Evolutionary conservation across 2,797 vertebrate species (phyloP).

Genomic region (Carcharodon carcharias): DNA sequence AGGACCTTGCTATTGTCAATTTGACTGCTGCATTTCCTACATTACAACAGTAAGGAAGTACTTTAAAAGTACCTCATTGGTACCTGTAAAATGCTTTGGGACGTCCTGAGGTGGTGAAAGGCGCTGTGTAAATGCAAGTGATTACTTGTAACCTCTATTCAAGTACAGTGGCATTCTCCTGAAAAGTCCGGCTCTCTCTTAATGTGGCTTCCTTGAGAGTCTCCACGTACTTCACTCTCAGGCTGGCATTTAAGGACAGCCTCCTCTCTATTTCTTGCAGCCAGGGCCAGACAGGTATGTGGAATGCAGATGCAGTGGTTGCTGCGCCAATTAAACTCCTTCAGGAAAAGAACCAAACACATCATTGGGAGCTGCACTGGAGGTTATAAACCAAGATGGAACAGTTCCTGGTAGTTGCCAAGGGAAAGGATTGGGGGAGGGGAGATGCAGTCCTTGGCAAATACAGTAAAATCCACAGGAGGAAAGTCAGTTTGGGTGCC

Average conservation of each 20-base stretch:
- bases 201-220: not conserved
- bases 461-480: not conserved
- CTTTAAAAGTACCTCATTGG: not conserved
- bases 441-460: not conserved
- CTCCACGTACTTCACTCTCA: not conserved
- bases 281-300: not conserved
- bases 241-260: not conserved
- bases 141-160: not conserved
- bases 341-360: not conserved
- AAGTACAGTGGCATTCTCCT: not conserved
- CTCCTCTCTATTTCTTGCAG: not conserved
- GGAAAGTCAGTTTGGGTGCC: not conserved
- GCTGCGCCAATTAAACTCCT: not conserved
- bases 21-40: not conserved
- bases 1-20: not conserved
- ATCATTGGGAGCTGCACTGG: not conserved
- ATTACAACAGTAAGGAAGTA: not conserved
- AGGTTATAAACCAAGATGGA: not conserved
- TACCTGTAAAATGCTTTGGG: not conserved
- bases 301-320: not conserved
- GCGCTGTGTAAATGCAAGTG: too few relatives aligned
- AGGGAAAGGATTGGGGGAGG: not conserved
- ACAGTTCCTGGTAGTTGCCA: not conserved
- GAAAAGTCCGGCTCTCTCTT: not conserved
- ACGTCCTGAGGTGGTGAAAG: not conserved